Percentiles rank a stretch among this genome's conserved stretches.
These are phyloP conservation scores for Andrena bucephala DNA, from an alignment of 2,888 invertebrate genomes.

Conservation along the genomic window DNA sequence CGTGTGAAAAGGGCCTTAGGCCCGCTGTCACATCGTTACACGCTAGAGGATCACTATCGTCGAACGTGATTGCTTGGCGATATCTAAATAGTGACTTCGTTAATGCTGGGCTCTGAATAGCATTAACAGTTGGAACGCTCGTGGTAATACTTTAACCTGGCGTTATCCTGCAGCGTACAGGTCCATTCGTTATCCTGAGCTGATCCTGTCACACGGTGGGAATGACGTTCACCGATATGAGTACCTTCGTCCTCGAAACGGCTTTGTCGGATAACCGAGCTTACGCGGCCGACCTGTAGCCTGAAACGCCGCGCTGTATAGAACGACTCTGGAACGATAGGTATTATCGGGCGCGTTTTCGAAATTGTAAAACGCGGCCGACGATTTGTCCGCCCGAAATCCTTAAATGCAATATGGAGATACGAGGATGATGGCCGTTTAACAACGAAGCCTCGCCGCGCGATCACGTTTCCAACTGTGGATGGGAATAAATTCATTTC, in stretches of 20 bases:
- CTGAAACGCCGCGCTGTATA: slow-evolving; percentile 46
- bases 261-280: slow-evolving; percentile 55
- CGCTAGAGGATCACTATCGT: background rate
- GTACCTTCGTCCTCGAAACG: slow-evolving; percentile 64
- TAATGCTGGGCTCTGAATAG: slow-evolving; percentile 40
- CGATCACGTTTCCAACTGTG: background rate
- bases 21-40: background rate
- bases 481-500: slow-evolving; percentile 7
- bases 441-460: slow-evolving; percentile 9
- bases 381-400: slow-evolving; percentile 46
- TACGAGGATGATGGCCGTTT: slow-evolving; percentile 39
- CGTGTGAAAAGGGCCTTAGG: no score
- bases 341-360: slow-evolving; percentile 55
- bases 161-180: slow-evolving; percentile 69
- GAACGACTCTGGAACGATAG: slow-evolving; percentile 45
- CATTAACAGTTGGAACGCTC: slow-evolving; percentile 48
- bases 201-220: slow-evolving; percentile 67
- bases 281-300: slow-evolving; percentile 34
- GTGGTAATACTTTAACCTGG: slow-evolving; percentile 69
- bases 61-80: slow-evolving; percentile 22
- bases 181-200: slow-evolving; percentile 68
- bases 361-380: slow-evolving; percentile 52
- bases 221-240: slow-evolving; percentile 69
- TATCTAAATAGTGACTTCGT: slow-evolving; percentile 45
- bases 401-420: slow-evolving; percentile 56